Base-by-base conservation (phyloP, 2,797 vertebrate species). In the Perodicticus potto region DNA sequence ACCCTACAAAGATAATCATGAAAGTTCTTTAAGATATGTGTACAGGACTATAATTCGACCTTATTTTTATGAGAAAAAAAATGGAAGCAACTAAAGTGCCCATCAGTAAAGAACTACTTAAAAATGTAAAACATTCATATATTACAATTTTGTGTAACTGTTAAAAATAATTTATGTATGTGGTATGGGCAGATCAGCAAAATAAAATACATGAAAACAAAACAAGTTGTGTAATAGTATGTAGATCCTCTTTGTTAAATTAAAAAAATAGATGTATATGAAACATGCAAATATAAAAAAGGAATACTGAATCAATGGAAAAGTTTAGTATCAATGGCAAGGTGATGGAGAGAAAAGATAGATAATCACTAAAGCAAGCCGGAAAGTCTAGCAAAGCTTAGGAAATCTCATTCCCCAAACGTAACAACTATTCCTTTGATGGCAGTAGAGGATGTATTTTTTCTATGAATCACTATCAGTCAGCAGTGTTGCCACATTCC, bases 51-150 rank as follows among this genome's bases (percentile, higher is more conserved):
- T 63, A 89, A 57, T 61, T 80, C 77, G 92, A 93, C 70, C 57
- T 17, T 94, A 25, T 43, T 89, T 96, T 81, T 85, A 90, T 73
- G 74, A 86, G 63, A 10, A 77, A 93, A 92, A 92, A 86, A 67
- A 94, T 17, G 23, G 70, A 89, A 82, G 29, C n/a, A 72, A 65
- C 43, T 29, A 7, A 95, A 92, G 63, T 16, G 57, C 70, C 22
- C 22, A 74, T 32, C 63, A 70, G 14, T 76, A 70, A 82, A 29
- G 70, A 34, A 45, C 27, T 81, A 23, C 19, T 86, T 86, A 91
- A 87, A 95, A 83, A 32, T 23, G 45, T 59, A 77, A 93, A 92
- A 76, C 27, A 95, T 74, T 19, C 13, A 55, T 32, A 67, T 69
- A 17, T 7, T 72, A 16, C 55, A 65, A 91, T 80, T 94, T 92